phyloP scores from a whole-genome alignment of 2,113 vertebrate species.

The Lampris incognitus region DNA sequence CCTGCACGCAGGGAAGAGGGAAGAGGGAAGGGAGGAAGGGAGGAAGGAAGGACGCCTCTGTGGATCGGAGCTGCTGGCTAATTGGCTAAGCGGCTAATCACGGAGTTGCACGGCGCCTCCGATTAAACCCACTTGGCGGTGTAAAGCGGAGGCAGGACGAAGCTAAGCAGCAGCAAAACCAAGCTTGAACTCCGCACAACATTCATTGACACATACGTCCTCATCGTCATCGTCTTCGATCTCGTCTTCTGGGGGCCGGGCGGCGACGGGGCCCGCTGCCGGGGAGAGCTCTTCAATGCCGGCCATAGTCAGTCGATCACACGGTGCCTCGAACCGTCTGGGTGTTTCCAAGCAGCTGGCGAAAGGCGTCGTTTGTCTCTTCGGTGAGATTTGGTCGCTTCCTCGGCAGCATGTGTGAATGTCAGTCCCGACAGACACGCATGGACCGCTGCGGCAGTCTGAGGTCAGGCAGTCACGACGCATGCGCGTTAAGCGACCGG shows the following conservation, averaged over 20 bases:
- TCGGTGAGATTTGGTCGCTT: not conserved
- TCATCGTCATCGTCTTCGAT: slow-evolving; percentile 86
- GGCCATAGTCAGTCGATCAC: slow-evolving; percentile 61
- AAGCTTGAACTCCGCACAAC: no score
- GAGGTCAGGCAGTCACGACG: slow-evolving; percentile 80
- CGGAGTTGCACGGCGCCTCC: no score
- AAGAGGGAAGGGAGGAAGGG: no score
- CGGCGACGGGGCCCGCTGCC: slow-evolving; percentile 74
- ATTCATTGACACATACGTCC: slow-evolving; percentile 67
- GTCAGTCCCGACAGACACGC: slow-evolving; percentile 18
- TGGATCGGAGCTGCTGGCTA: no score
- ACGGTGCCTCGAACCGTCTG: not conserved
- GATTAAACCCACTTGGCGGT: no score
- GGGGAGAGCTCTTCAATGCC: slow-evolving; percentile 80
- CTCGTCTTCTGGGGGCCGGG: slow-evolving; percentile 80
- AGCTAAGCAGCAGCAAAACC: no score
- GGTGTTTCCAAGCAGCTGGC: not conserved
- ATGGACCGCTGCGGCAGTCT: slow-evolving; percentile 29
- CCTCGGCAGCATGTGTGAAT: slow-evolving; percentile 3
- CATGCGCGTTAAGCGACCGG: slow-evolving; percentile 64
- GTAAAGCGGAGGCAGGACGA: no score
- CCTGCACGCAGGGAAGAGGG: no score
- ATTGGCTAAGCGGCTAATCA: no score
- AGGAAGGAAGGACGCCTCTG: no score
- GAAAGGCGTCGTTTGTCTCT: not conserved